These are phyloP conservation scores for Chymomyza procnemis DNA, from an alignment of 2,888 invertebrate genomes.

Conservation along the genomic window DNA sequence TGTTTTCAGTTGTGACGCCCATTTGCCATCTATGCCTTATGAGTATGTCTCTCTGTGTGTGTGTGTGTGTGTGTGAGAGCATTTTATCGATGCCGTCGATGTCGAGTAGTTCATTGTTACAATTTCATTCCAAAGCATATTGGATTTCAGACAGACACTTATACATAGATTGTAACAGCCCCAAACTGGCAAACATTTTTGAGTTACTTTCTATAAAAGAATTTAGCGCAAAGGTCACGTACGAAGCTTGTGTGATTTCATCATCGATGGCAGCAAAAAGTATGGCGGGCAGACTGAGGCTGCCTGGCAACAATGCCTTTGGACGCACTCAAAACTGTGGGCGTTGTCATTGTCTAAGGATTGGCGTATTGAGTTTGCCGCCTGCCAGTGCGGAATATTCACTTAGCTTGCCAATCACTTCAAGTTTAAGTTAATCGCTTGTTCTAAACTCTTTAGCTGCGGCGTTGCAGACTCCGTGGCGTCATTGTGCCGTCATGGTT, in stretches of 20 bases:
- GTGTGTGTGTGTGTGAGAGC: conserved; percentile 15
- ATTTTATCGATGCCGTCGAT: conserved; percentile 23
- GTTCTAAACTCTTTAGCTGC: neutral
- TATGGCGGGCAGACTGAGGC: neutral
- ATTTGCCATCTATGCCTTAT: conserved; percentile 12
- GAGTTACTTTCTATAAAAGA: conserved; percentile 48
- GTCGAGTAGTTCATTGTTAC: conserved; percentile 59
- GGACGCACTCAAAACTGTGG: neutral
- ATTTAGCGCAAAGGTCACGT: conserved; percentile 66
- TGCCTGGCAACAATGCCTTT: conserved; percentile 27
- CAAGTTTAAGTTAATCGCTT: conserved; percentile 38
- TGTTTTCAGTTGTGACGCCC: conserved; percentile 28
- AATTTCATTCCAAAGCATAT: conserved; percentile 66
- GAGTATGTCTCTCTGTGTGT: conserved; percentile 18
- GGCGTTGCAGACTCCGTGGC: conserved; percentile 24
- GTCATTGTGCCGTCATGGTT: conserved; percentile 12
- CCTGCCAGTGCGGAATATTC: neutral
- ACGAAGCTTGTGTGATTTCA: conserved; percentile 46
- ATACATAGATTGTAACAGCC: neutral
- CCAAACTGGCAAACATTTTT: conserved; percentile 12
- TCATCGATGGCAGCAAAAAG: conserved; percentile 22
- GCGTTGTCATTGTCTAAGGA: neutral
- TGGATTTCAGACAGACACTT: conserved; percentile 47
- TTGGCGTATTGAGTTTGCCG: neutral
- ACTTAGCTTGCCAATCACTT: conserved; percentile 20